Percentiles rank a stretch among this genome's conserved stretches.
These are phyloP conservation scores for Chaetops frenatus DNA, from an alignment of 2,113 vertebrate genomes.

Conservation along the genomic window DNA sequence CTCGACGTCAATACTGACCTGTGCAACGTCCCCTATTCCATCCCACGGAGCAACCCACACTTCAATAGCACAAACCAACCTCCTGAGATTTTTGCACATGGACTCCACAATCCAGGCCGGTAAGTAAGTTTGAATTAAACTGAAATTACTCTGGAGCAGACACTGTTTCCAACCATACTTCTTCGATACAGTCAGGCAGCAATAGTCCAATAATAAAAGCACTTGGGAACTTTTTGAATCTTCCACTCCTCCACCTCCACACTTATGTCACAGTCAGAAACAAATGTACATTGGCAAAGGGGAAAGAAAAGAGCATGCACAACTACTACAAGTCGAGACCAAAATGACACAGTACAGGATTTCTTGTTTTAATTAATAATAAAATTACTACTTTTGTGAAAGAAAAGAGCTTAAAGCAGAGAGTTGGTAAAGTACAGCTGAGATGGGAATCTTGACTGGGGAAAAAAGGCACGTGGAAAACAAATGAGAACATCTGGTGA, in stretches of 20 bases:
- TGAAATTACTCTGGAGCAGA: neutral
- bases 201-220: neutral
- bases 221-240: neutral
- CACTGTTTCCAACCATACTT: neutral
- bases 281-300: neutral
- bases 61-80: constrained; percentile 99
- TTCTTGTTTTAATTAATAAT: neutral
- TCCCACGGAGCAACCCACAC: constrained; percentile 92
- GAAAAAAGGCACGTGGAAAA: neutral
- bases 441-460: neutral
- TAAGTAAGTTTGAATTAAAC: constrained; percentile 60
- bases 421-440: neutral
- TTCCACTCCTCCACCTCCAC: neutral
- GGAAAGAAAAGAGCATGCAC: neutral
- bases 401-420: neutral
- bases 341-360: neutral
- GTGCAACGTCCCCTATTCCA: constrained; percentile 85
- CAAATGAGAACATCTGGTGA: constrained; percentile 43
- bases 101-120: constrained; percentile 97
- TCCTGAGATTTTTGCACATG: constrained; percentile 96
- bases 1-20: constrained; percentile 89
- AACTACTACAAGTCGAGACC: neutral
- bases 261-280: neutral
- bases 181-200: neutral
- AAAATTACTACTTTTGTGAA: neutral